phyloP scores from a whole-genome alignment of 2,113 vertebrate genomes.

The Chamaetylas fuelleborni region DNA sequence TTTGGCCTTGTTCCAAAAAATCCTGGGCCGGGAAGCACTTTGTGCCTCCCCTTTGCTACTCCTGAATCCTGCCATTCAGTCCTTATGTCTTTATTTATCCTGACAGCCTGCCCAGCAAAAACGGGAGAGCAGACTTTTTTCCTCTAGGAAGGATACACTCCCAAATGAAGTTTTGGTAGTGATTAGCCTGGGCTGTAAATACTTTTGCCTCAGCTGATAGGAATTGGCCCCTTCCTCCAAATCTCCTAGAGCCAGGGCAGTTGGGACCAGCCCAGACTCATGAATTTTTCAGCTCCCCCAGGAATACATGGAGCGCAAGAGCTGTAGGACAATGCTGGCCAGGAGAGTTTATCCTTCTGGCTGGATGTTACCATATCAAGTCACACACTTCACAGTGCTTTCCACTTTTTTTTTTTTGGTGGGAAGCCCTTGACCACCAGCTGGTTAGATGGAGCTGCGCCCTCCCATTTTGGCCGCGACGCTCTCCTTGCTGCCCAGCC shows the following conservation, averaged over 20 bases:
- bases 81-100: neutral
- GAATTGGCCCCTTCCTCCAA: neutral
- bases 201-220: neutral
- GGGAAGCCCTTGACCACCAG: neutral
- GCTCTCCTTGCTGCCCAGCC: neutral
- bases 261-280: neutral
- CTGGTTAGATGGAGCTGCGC: neutral
- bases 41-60: neutral
- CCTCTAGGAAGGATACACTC: neutral
- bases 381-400: neutral
- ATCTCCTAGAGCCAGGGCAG: neutral
- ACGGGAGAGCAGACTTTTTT: neutral
- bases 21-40: neutral
- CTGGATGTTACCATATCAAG: neutral
- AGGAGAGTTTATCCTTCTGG: neutral
- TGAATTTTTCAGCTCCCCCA: neutral
- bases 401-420: neutral
- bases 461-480: neutral
- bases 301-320: neutral
- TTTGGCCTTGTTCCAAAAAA: neutral
- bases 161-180: neutral
- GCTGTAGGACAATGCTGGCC: neutral
- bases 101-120: neutral
- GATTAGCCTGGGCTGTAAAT: neutral
- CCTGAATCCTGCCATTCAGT: neutral